Evolutionary conservation across 2,113 vertebrate species (phyloP).

Genomic region (Muscicapa adusta): DNA sequence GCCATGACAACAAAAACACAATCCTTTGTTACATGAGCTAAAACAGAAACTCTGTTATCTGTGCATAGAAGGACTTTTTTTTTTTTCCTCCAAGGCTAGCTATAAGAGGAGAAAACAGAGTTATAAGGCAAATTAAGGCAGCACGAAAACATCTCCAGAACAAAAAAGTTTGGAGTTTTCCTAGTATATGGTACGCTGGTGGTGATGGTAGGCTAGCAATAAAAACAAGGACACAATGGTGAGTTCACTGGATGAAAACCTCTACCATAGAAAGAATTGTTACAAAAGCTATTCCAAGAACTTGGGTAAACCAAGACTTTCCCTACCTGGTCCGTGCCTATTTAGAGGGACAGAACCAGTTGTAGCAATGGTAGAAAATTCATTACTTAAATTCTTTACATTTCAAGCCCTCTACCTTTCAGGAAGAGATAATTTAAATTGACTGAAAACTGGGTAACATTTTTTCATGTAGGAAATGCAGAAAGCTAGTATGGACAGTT

Average conservation of each 20-base stretch:
- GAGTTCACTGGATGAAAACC: neutral
- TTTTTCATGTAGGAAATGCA: neutral
- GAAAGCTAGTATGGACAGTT: neutral
- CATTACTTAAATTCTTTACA: neutral
- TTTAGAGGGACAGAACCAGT: neutral
- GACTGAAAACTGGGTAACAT: neutral
- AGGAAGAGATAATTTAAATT: neutral
- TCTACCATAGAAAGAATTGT: neutral
- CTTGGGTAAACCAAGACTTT: neutral
- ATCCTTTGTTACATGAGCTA: neutral
- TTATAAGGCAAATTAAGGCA: neutral
- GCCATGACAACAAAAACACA: constrained; percentile 15
- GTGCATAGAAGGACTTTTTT: neutral
- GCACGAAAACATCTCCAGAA: neutral
- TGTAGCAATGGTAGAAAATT: neutral
- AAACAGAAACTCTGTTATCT: neutral
- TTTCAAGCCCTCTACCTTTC: neutral
- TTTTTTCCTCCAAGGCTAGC: neutral
- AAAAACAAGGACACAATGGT: neutral
- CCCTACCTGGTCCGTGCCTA: neutral
- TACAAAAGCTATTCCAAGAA: neutral
- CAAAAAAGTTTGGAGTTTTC: neutral
- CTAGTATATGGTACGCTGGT: neutral
- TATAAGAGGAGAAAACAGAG: neutral
- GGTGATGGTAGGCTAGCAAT: neutral